These are phyloP conservation scores for Papilio helenus DNA, from an alignment of 1,140 invertebrate species.

Conservation along the genomic window DNA sequence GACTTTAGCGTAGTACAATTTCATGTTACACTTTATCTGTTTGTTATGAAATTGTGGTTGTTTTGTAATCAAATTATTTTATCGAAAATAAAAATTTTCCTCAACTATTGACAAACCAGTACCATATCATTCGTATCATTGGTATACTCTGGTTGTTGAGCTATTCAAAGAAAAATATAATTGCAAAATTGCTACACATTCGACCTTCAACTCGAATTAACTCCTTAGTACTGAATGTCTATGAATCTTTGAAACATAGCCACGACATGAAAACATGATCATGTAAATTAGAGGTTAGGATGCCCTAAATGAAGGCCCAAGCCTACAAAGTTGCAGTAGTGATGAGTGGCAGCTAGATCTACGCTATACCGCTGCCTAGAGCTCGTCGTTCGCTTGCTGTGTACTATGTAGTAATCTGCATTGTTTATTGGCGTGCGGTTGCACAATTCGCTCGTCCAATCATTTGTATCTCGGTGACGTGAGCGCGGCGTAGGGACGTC, in stretches of 20 bases:
- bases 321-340: not conserved
- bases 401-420: conserved; percentile 24
- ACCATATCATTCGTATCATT: not conserved
- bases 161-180: no score
- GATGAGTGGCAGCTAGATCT: not conserved
- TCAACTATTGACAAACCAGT: conserved; percentile 8
- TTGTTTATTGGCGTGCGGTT: conserved; percentile 40
- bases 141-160: no score
- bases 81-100: conserved; percentile 9
- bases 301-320: no score
- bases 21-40: conserved; percentile 17
- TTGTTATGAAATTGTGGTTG: conserved; percentile 14
- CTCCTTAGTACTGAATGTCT: not conserved
- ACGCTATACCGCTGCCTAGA: not conserved
- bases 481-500: conserved; percentile 50
- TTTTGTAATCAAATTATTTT: conserved; percentile 22
- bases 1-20: not conserved
- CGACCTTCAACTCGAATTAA: no score
- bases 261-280: not conserved
- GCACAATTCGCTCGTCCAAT: conserved; percentile 38
- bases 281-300: not conserved
- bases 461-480: conserved; percentile 49
- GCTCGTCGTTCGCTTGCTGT: not conserved
- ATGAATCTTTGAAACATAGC: not conserved
- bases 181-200: no score